Evolutionary conservation across 2,113 vertebrate species (phyloP), one percentile per base, ranked within the genome.

Genomic region (Eubucco bourcierii): DNA sequence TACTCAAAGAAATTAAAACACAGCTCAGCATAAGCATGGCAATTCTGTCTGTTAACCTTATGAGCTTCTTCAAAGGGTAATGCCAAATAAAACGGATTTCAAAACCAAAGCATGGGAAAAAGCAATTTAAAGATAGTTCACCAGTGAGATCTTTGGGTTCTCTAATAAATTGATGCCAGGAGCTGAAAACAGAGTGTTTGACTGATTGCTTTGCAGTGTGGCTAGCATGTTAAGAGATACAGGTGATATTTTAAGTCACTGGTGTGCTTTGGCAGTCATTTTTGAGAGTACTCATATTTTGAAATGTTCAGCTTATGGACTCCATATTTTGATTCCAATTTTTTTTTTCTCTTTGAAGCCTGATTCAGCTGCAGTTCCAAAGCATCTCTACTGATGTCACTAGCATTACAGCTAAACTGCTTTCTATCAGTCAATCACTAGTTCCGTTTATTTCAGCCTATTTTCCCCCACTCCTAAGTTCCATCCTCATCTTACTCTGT

Each of bases 381-480:
- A 52, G 78, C 74, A 9, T 64, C 81, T 84, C 84, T 78, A 58
- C 39, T 47, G 88, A 75, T 95, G 91, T 91, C 84, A 60, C 53
- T 85, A 90, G 90, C 72, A 72, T 41, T 84, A 53, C 71, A 67
- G 77, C 50, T 4, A 15, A 81, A 37, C 72, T 74, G 55, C 84
- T 77, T 44, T 15, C 1, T 28, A 34, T 64, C 56, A 13, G 41
- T 77, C 72, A 34, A 16, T 16, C 80, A 21, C 29, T 25, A 39
- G 10, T 3, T 81, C 52, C 0, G 4, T 14, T 58, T 29, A 29
- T 44, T 37, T 8, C 33, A 61, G 58, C 41, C 28, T 5, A 3
- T 6, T 64, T 70, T 19, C 34, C 5, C 14, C 58, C 19, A 53
- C 53, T 55, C 60, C 59, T 24, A 63, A 58, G 33, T 56, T 55